A percentile compares a stretch with the other conserved stretches of the same genome.
These are phyloP conservation scores for Bugula neritina DNA, from an alignment of 2,888 invertebrate genomes.

Conservation along the genomic window DNA sequence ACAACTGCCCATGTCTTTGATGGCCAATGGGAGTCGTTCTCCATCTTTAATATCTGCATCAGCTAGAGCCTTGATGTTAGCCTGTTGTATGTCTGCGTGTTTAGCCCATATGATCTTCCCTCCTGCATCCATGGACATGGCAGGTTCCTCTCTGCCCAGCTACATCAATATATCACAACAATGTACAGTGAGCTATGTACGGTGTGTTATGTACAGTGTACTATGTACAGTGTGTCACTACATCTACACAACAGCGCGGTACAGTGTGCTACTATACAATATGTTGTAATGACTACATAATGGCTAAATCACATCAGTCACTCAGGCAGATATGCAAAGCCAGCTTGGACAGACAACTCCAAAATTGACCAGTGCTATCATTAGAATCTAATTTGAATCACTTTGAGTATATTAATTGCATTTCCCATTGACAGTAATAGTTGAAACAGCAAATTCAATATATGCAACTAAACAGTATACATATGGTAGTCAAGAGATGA, in stretches of 20 bases:
- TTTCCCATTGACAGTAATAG: too few relatives aligned
- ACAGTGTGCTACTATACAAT: background rate
- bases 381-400: too few relatives aligned
- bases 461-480: too few relatives aligned
- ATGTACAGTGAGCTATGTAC: slow-evolving; percentile 8
- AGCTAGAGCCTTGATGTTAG: slow-evolving; percentile 71
- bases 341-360: too few relatives aligned
- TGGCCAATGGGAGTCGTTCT: slow-evolving; percentile 82
- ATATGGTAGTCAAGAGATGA: too few relatives aligned
- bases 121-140: slow-evolving; percentile 95
- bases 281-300: too few relatives aligned
- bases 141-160: slow-evolving; percentile 95
- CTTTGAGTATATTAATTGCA: too few relatives aligned
- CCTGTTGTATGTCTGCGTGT: slow-evolving; percentile 96
- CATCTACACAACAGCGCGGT: background rate
- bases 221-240: background rate
- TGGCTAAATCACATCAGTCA: too few relatives aligned
- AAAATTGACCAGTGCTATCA: too few relatives aligned
- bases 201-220: background rate
- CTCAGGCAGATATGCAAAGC: too few relatives aligned
- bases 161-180: slow-evolving; percentile 36
- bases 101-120: slow-evolving; percentile 99
- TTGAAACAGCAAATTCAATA: too few relatives aligned
- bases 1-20: slow-evolving; percentile 98
- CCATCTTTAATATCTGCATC: slow-evolving; percentile 72